A percentile compares a stretch with the other conserved stretches of the same genome.
phyloP scores from a whole-genome alignment of 2,113 vertebrate species.

The Eupsittula cactorum region DNA sequence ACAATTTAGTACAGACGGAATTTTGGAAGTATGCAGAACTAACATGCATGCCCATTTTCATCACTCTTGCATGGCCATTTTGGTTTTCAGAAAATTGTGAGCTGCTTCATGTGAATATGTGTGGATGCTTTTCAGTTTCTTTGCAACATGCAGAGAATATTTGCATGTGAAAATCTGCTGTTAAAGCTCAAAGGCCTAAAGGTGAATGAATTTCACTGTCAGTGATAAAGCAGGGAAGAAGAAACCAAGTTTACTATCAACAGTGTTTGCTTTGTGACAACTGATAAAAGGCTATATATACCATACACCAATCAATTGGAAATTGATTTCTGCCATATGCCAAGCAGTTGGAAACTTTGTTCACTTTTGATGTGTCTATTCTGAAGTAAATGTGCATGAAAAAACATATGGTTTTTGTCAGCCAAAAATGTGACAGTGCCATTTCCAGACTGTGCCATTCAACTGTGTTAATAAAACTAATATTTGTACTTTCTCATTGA shows the following conservation, averaged over 20 bases:
- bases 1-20: background rate
- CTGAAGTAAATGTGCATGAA: slow-evolving; percentile 63
- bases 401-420: slow-evolving; percentile 53
- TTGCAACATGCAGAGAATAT: slow-evolving; percentile 3
- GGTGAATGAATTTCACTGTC: background rate
- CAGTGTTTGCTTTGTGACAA: background rate
- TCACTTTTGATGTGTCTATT: slow-evolving; percentile 71
- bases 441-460: slow-evolving; percentile 39
- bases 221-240: background rate
- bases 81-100: background rate
- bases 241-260: background rate
- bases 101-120: slow-evolving; percentile 32
- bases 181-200: background rate
- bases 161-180: slow-evolving; percentile 18
- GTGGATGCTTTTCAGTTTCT: slow-evolving; percentile 29
- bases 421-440: slow-evolving; percentile 44
- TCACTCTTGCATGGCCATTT: slow-evolving; percentile 48
- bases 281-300: background rate
- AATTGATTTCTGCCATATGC: slow-evolving; percentile 50
- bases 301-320: background rate
- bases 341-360: slow-evolving; percentile 43
- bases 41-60: slow-evolving; percentile 37
- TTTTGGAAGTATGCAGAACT: slow-evolving; percentile 5
- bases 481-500: slow-evolving; percentile 55
- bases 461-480: slow-evolving; percentile 55